These are phyloP conservation scores for Tauraco erythrolophus DNA, from an alignment of 2,113 vertebrate species.

Conservation along the genomic window DNA sequence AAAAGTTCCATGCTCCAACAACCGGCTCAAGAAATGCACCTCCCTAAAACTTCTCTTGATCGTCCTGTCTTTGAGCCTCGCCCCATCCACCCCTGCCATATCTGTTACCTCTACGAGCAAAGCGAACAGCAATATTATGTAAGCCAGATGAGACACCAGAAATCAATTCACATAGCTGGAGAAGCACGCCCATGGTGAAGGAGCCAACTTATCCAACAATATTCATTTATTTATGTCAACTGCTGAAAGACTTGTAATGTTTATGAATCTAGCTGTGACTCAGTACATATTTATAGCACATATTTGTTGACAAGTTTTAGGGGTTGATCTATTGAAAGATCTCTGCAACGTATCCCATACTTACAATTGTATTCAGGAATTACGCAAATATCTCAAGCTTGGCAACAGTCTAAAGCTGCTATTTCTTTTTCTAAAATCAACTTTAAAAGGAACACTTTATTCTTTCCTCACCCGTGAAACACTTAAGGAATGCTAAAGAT, in stretches of 20 bases:
- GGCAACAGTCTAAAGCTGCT: slow-evolving; percentile 21
- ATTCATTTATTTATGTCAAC: slow-evolving; percentile 18
- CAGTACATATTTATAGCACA: neutral
- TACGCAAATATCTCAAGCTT: slow-evolving; percentile 32
- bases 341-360: neutral
- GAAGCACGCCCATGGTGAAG: neutral
- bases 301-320: slow-evolving; percentile 53
- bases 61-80: neutral
- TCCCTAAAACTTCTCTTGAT: neutral
- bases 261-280: slow-evolving; percentile 5
- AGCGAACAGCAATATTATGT: neutral
- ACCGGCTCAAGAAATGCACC: neutral
- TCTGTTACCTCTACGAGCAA: neutral
- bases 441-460: slow-evolving; percentile 19
- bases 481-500: slow-evolving; percentile 3
- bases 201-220: neutral
- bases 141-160: neutral
- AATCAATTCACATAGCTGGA: neutral
- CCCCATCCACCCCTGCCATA: neutral
- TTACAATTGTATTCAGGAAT: slow-evolving; percentile 5
- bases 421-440: slow-evolving; percentile 42
- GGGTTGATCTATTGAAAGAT: slow-evolving; percentile 23
- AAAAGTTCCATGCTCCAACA: neutral
- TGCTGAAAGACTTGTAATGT: neutral
- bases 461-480: neutral